Evolutionary conservation across 2,113 vertebrate genomes (phyloP), one percentile per base, ranked within the genome.

Genomic region (Brachyistius frenatus): DNA sequence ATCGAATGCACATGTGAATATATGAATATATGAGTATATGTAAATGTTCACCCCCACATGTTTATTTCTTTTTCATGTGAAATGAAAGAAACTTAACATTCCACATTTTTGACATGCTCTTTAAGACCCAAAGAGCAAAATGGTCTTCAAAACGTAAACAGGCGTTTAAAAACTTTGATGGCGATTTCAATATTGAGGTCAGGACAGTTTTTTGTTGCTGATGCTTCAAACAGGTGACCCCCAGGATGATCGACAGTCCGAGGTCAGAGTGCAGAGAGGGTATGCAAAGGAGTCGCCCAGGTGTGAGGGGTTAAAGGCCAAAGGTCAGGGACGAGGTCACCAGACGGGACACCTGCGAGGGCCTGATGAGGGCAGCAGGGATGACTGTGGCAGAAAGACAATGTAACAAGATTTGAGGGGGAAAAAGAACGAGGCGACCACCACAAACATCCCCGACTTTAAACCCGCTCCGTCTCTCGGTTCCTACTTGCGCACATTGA

Each of bases 331-430:
- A 68, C 23, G 8, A 69, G 88, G 79, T 90, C 84, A 86, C 60
- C 62, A 84, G 69, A 71, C 10, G 30, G 78, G 83, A 88, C 89
- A 94, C 93, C 93, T 93, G 91, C 57, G 53, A 86, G 57, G 64
- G 44, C 73, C 70, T 80, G 81, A 91, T 74, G 86, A 85, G 71
- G 81, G 66, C 76, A 86, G 39, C 73, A 79, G 82, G 74, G 74
- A 68, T n/a, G 55, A 47, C 54, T 47, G 72, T 71, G 46, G 46
- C 37, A 76, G 54, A 10, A 54, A 66, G 67, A 85, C 49, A 67
- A 64, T 62, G 56, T 53, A 63, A 47, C 56, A 50, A 23, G 62
- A 75, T 66, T 46, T 4, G 14, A 44, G 52, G 2, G 23, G 33
- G 7, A 2, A 44, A 5, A 4, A 49, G 23, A 61, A 54, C 4